Conservation (phyloP, 1,140 invertebrate genomes). For the Nymphalis io region DNA sequence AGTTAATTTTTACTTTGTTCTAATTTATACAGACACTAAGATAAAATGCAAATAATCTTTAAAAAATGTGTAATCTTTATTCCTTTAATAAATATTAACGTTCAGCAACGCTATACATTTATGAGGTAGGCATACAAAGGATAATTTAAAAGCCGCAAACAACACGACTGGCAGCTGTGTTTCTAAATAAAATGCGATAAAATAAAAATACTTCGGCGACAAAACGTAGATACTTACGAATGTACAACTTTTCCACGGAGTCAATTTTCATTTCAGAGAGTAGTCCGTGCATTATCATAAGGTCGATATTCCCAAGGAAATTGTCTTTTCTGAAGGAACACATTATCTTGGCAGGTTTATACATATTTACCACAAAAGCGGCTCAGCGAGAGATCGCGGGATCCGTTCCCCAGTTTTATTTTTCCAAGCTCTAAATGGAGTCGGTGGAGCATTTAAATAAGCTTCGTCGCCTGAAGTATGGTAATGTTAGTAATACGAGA, state of each 20-base stretch:
- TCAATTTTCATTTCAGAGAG: slow-evolving; percentile 12
- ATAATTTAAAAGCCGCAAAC: slow-evolving; percentile 65
- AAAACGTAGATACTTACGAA: slow-evolving; percentile 76
- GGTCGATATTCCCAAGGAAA: slow-evolving; percentile 45
- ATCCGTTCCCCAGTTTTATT: slow-evolving; percentile 78
- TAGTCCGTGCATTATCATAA: slow-evolving; percentile 40
- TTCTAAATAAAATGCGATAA: slow-evolving; percentile 77
- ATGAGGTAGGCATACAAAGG: slow-evolving; percentile 50
- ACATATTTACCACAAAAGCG: slow-evolving; percentile 81
- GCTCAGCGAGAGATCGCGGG: slow-evolving; percentile 76
- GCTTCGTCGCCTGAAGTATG: slow-evolving; percentile 77
- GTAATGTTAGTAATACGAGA: slow-evolving; percentile 78
- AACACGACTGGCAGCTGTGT: slow-evolving; percentile 74
- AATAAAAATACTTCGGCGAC: slow-evolving; percentile 78
- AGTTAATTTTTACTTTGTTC: slow-evolving; percentile 69
- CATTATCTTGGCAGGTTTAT: slow-evolving; percentile 66
- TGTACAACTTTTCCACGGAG: slow-evolving; percentile 47
- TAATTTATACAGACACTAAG: slow-evolving; percentile 48
- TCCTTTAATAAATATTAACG: slow-evolving; percentile 7
- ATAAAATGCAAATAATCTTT: slow-evolving; percentile 17
- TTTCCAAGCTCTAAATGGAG: slow-evolving; percentile 81
- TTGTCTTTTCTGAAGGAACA: slow-evolving; percentile 21
- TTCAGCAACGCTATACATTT: slow-evolving; percentile 10
- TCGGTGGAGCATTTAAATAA: slow-evolving; percentile 81
- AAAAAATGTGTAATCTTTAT: slow-evolving; percentile 9